Evolutionary conservation across 2,113 vertebrate genomes (phyloP), one percentile per base, ranked within the genome.

Genomic region (Daphoenositta chrysoptera): DNA sequence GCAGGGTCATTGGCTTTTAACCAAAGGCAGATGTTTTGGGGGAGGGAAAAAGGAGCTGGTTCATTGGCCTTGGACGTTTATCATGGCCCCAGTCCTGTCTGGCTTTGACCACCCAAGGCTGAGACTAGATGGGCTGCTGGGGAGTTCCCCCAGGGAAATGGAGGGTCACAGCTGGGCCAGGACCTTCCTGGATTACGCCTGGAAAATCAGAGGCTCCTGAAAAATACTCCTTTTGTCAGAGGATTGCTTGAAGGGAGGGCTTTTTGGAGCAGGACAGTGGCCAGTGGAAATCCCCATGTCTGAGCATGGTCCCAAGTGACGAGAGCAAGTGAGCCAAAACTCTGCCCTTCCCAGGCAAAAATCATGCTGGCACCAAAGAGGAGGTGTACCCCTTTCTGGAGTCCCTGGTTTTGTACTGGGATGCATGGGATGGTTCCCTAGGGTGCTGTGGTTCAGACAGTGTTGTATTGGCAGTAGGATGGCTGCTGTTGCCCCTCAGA

Each of bases 221-320:
- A 72, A 84, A 82, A 75, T 22, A n/a, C 12, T 45, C 2, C 10
- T 73, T 63, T 81, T 66, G 16, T 40, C 5, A 2, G 31, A 68
- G 26, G 19, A 6, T 45, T 76, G n/a, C 14, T 48, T 60, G 63
- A 56, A 27, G 6, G 16, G 13, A 9, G 3, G 7, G 9, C 2
- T 35, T 45, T 70, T 35, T 18, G 20, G 23, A 54, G 30, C 6
- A 4, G 47, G 31, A 56, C 7, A 0, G 39, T 60, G 57, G 7
- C 44, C 22, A 9, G 28, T 72, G 19, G 56, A 40, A 87, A 51
- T 78, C 21, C 50, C 39, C 20, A 0, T 1, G 1, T 65, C 71
- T 48, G 42, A 48, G 18, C 2, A 0, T 58, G 35, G 14, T 50
- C 26, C 44, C 0, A 0, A 11, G 16, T 35, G 20, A 12, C 24